A percentile compares a stretch with the other conserved stretches of the same genome.
Evolutionary conservation across 1,140 invertebrate species (phyloP).

Genomic region (Zaprionus capensis): DNA sequence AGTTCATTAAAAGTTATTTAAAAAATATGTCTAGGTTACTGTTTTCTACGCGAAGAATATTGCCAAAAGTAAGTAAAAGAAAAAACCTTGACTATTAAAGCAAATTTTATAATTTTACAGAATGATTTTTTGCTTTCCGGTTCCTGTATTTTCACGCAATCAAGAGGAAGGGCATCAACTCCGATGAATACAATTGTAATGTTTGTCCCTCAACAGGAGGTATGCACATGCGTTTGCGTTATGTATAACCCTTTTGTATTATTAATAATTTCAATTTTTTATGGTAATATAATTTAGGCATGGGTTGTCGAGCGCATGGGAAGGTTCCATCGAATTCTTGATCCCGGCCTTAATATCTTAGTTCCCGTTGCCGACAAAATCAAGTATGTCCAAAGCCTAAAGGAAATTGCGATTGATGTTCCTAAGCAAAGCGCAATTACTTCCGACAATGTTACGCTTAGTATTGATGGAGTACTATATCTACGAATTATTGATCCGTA

Average conservation of each 20-base stretch:
- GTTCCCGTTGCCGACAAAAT: constrained; percentile 97
- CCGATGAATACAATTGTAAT: constrained; percentile 97
- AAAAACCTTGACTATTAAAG: background rate
- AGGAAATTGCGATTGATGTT: constrained; percentile 99
- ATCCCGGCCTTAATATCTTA: constrained; percentile 97
- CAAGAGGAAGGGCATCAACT: constrained; percentile 86
- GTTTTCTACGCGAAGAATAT: constrained; percentile 57
- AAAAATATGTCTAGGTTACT: constrained; percentile 64
- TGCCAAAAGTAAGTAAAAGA: constrained; percentile 54
- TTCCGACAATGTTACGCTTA: constrained; percentile 97
- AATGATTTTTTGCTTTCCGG: constrained; percentile 69
- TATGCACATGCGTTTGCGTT: constrained; percentile 78
- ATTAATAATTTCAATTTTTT: constrained; percentile 17
- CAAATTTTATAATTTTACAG: constrained; percentile 32
- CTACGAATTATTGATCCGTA: constrained; percentile 97
- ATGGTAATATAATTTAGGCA: constrained; percentile 85
- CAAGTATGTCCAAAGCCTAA: constrained; percentile 99
- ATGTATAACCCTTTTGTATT: constrained; percentile 80
- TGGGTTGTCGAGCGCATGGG: constrained; percentile 99
- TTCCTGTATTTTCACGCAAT: constrained; percentile 54
- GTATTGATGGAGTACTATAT: constrained; percentile 99
- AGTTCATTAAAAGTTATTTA: constrained; percentile 26
- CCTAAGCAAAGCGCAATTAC: constrained; percentile 99
- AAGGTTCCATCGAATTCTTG: constrained; percentile 95
- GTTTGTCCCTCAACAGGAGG: constrained; percentile 99